A percentile compares a stretch with the other conserved stretches of the same genome.
Evolutionary conservation across 2,797 vertebrate genomes (phyloP).

Genomic region (Poliocrania exsul): DNA sequence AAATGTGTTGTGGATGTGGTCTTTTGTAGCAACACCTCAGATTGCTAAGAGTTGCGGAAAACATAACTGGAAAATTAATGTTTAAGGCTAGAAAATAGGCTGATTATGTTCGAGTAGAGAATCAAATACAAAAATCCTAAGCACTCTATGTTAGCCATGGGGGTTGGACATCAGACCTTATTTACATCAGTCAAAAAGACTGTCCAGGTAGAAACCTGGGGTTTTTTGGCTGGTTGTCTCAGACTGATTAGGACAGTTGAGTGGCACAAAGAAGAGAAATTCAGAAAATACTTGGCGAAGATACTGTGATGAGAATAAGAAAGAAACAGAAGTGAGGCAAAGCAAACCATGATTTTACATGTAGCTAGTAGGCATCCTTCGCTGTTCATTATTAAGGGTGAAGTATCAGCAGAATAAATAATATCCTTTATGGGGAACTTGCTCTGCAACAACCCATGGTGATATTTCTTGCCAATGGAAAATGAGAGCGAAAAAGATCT

Average conservation of each 20-base stretch:
- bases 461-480: background rate
- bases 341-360: background rate
- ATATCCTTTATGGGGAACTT: background rate
- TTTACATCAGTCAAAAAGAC: background rate
- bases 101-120: background rate
- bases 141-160: background rate
- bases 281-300: background rate
- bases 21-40: background rate
- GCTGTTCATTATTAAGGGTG: background rate
- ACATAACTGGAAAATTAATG: background rate
- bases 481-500: background rate
- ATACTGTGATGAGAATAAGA: background rate
- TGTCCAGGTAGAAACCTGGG: background rate
- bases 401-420: background rate
- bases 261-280: background rate
- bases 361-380: background rate
- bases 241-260: background rate
- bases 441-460: background rate
- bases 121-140: background rate
- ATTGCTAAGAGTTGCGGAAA: background rate
- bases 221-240: background rate
- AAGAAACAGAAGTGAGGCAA: background rate
- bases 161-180: background rate
- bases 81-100: background rate
- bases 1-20: accelerated